Percentiles rank a stretch among this genome's conserved stretches.
Conservation (phyloP, 2,888 invertebrate genomes). For the Tetragonisca angustula region DNA sequence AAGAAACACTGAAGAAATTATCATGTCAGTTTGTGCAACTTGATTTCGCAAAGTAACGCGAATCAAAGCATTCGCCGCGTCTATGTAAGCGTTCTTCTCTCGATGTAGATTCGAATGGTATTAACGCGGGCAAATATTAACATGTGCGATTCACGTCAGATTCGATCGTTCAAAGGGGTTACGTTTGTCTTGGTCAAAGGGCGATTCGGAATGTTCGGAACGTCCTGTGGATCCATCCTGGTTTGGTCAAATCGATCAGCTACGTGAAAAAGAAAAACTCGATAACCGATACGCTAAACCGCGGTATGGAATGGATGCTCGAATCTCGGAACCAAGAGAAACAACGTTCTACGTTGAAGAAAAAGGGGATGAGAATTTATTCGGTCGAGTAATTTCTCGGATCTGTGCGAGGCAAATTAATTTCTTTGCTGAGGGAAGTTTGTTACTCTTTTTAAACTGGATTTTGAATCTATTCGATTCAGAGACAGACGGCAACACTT, state of each 20-base stretch:
- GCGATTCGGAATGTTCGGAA: constrained; percentile 32
- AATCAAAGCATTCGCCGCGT: constrained; percentile 6
- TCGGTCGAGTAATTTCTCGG: background rate
- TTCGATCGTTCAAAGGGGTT: constrained; percentile 42
- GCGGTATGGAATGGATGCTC: background rate
- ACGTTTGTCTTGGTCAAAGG: constrained; percentile 35
- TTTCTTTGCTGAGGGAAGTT: background rate
- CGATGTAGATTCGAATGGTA: constrained; percentile 1
- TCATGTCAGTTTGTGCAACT: background rate
- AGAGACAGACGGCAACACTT: background rate
- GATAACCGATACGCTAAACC: background rate
- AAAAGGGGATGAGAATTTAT: background rate
- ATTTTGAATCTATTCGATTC: no score
- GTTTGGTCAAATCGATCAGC: background rate
- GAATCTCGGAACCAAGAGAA: background rate
- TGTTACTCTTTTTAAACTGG: background rate
- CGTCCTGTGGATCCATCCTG: constrained; percentile 23
- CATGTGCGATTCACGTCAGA: constrained; percentile 10
- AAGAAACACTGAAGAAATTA: background rate
- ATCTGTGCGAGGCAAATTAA: background rate
- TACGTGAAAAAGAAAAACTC: background rate
- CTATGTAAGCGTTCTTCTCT: background rate
- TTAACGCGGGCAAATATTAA: constrained; percentile 46
- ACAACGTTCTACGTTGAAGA: background rate
- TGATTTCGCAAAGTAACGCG: background rate